These are phyloP conservation scores for Argyra leucocephala DNA, from an alignment of 2,888 invertebrate genomes.

Conservation along the genomic window DNA sequence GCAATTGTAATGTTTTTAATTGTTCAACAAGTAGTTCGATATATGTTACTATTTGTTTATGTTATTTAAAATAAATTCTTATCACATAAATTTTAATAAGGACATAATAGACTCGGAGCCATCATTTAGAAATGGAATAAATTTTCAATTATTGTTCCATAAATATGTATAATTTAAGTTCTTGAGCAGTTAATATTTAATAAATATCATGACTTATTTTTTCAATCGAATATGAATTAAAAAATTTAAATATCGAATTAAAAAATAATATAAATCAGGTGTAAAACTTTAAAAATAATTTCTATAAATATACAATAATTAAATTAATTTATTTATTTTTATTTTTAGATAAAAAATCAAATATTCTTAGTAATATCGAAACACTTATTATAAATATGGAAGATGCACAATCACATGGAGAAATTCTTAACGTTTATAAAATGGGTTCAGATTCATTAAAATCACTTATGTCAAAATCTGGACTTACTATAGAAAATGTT, in stretches of 20 bases:
- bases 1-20: not conserved
- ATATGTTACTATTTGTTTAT: not conserved
- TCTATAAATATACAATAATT: no score
- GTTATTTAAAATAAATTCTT: not conserved
- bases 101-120: not conserved
- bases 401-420: slow-evolving; percentile 49
- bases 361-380: slow-evolving; percentile 52
- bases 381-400: slow-evolving; percentile 49
- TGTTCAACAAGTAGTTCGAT: not conserved
- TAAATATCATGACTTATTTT: no score
- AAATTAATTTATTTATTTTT: not conserved
- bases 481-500: slow-evolving; percentile 58
- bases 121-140: no score
- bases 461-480: slow-evolving; percentile 52
- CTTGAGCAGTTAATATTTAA: no score
- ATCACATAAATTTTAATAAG: not conserved
- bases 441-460: slow-evolving; percentile 60
- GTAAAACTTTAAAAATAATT: no score
- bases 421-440: slow-evolving; percentile 54
- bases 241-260: no score
- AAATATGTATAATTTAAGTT: no score
- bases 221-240: no score
- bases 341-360: slow-evolving; percentile 7
- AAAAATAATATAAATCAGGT: no score
- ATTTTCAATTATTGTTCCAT: no score